phyloP scores from a whole-genome alignment of 2,113 vertebrate species.

The Catharus fuscescens region DNA sequence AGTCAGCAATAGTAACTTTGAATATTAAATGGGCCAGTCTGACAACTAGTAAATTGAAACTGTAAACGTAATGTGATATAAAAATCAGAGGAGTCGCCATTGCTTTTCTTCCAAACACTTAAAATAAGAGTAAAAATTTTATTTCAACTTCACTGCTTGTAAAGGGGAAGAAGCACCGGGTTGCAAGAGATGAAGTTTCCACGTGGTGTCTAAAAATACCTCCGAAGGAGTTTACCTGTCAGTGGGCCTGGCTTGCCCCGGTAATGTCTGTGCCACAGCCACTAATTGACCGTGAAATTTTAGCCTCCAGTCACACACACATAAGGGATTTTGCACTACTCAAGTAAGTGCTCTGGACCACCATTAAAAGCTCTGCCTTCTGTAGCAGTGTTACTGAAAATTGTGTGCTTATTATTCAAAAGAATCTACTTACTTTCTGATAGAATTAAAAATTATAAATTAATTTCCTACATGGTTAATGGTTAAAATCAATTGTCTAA shows the following conservation, averaged over 20 bases:
- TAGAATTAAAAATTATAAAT: background rate
- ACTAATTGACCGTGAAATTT: accelerated
- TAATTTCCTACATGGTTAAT: background rate
- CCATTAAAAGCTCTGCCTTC: background rate
- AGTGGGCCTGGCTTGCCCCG: too few relatives aligned
- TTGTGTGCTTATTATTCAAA: background rate
- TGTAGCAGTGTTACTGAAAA: background rate
- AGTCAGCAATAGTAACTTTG: background rate
- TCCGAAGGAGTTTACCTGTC: background rate
- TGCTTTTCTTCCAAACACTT: background rate
- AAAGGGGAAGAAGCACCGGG: background rate
- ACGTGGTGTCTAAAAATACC: background rate
- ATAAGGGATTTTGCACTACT: background rate
- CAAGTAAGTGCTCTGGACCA: background rate
- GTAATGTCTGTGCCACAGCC: background rate
- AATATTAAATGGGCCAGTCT: background rate
- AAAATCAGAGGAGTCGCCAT: background rate
- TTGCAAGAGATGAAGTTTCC: background rate
- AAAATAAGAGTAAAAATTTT: background rate
- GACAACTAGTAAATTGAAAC: background rate
- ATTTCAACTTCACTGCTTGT: background rate
- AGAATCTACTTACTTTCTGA: background rate
- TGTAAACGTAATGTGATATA: background rate
- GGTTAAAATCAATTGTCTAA: background rate
- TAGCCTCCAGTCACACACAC: background rate